Conservation (phyloP, 2,113 vertebrate species). For the Actinemys pallida region DNA sequence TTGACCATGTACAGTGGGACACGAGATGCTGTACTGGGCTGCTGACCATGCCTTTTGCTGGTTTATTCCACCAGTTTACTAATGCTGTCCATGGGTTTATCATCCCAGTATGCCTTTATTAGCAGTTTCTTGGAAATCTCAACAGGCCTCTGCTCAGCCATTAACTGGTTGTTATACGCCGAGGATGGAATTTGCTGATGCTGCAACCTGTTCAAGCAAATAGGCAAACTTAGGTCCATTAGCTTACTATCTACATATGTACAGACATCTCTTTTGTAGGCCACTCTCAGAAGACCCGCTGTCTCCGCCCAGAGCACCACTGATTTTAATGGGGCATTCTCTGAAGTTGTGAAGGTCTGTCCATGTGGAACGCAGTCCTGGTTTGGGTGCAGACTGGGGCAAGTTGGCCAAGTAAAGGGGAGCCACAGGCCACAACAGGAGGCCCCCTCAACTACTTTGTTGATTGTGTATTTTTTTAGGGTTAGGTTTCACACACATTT, state of each 20-base stretch:
- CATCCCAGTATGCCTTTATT: not conserved
- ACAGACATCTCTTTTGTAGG: not conserved
- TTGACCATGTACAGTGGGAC: too few relatives aligned
- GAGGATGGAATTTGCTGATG: not conserved
- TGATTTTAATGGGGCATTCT: not conserved
- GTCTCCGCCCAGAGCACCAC: accelerated
- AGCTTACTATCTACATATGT: accelerated
- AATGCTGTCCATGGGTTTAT: not conserved
- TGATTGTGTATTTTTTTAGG: not conserved
- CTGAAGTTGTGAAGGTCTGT: not conserved
- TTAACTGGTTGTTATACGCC: not conserved
- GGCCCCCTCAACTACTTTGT: accelerated
- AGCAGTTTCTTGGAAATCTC: not conserved
- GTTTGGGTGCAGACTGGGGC: not conserved
- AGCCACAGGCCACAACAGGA: not conserved
- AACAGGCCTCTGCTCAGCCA: not conserved
- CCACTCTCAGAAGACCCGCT: not conserved
- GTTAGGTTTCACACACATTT: not conserved
- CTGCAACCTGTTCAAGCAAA: accelerated
- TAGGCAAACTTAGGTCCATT: not conserved
- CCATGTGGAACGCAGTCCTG: not conserved
- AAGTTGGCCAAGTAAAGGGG: not conserved
- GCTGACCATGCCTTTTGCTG: not conserved
- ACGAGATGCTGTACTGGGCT: not conserved
- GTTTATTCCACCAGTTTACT: not conserved